Base-by-base conservation (phyloP, 2,113 vertebrate genomes). In the Hydrolagus affinis region DNA sequence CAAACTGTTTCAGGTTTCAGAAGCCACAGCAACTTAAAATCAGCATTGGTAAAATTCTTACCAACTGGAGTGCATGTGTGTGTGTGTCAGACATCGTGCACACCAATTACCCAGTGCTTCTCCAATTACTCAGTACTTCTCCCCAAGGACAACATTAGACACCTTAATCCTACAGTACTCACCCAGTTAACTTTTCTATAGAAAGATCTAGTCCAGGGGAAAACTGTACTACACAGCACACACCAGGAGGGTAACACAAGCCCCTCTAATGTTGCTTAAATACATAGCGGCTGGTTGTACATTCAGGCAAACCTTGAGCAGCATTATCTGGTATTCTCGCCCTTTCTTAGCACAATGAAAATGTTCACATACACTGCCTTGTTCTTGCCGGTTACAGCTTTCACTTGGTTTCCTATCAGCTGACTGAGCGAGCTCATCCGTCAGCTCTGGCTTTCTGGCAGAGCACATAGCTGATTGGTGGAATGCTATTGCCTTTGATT, bases 401-500 rank as follows among this genome's bases (percentile, higher is more conserved):
- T 83, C 78, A 83, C 60, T 83, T 83, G 60, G 66, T 68, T 75
- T 68, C 25, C 78, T 83, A 83, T 59, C 78, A 83, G 78, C 78
- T 83, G 78, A 83, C 78, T 83, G 25, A 66, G 66, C 23, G 8
- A 66, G 78, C 78, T 83, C 62, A 83, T 68, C 25, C 62, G 78
- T 83, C 78, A 66, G 25, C 60, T 32, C 78, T 32, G 25, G 23
- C 62, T 32, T 83, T 68, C 66, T 62, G 30, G 78, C 78, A 30
- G 25, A 68, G 78, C 25, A 25, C 25, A 83, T 28, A 57, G 78
- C 78, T 68, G 78, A 66, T 83, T 83, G 78, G 78, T 28, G 62
- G 78, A 83, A 66, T 83, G 15, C 78, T 21, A 60, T 25, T 15
- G 28, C 60, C 17, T 66, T 11, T 10, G 25, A 83, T 83, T 68